Base-by-base conservation (phyloP, 2,113 vertebrate species). In the Oncorhynchus masou region DNA sequence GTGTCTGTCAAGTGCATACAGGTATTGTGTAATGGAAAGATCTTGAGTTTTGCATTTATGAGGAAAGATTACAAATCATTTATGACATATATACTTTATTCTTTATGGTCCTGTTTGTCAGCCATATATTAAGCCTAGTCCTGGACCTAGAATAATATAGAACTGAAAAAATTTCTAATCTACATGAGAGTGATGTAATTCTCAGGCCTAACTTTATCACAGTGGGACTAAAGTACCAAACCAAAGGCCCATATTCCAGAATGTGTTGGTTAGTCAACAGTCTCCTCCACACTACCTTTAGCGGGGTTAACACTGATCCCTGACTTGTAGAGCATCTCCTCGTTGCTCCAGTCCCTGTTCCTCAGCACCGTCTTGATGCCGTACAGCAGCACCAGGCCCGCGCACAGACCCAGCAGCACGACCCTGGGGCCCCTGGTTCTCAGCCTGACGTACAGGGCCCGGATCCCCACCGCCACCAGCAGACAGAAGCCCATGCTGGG, bases 401-500 rank as follows among this genome's bases (percentile, higher is more conserved):
- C 87, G 79, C 95, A 95, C 73, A 95, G 93, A 89, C 93, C 92
- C 86, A 96, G 90, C 90, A 99, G 90, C 72, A 95, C 86, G 77
- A 89, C 94, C 93, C 92, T 97, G 84, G 93, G 90, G 91, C 95
- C 93, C 68, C 91, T 94, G 81, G 95, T 96, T 89, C 95, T 95
- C 80, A 95, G 89, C 91, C 93, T 95, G 83, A 97, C 87, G 77
- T 95, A 96, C 83, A 96, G 92, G 84, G 94, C 91, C 87, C 98
- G 94, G 76, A 94, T 93, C 69, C 96, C 97, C 39, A 95, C 92
- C 60, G 96, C 95, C 85, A 99, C 92, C 86, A 99, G 93, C 84
- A 99, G 91, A 90, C 97, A 97, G 88, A 97, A 99, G 88, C 98
- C 98, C 90, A 99, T 96, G 88, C 98, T 99, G 88, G 98, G 98